Base-by-base conservation (phyloP, 30 jellyfish, hydroid and myxozoan species). In the Mastigias papua region DNA sequence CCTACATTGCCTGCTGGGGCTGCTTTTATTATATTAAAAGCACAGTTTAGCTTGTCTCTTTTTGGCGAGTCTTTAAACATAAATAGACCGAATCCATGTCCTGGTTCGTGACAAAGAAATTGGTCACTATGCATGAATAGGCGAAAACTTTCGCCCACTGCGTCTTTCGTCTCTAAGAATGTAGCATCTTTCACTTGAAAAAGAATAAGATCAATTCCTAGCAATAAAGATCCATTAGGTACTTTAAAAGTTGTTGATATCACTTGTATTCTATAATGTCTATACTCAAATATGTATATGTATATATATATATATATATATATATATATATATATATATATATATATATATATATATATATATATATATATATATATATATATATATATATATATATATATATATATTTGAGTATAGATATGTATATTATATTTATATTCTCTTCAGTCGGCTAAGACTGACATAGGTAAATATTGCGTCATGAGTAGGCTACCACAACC, bases 41-140 rank as follows among this genome's bases (percentile, higher is more conserved):
- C 89, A 62, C 94, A 85, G 78, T 75, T 85, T 1, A 85, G 70
- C 5, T 81, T 73, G 78, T 73, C 94, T 85, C 94, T 49, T 61
- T 85, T 85, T 37, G 94, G 88, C 15, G 94, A 57, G 34, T 85
- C 94, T 71, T 74, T 75, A 7, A 54, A 26, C 82, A 85, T 85
- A 23, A 85, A 35, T 3, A 85, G 76, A 34, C 54, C 57, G 49
- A 85, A 62, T 20, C 94, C 94, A 15, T 62, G 75, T 58, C 37
- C 71, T 22, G 69, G 88, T 42, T 85, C 84, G 48, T 85, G 94
- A 48, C 96, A 87, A 27, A 87, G 90, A 63, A 75, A 87, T 34
- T 32, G 69, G 25, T 87, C 86, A n/a, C 32, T 60, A 42, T 88
- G 96, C 80, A 57, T 61, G 30, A 77, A 76, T 2, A 80, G 48